These are phyloP conservation scores for Sinopyrophorus schimmeli DNA, from an alignment of 2,888 invertebrate genomes.

Conservation along the genomic window DNA sequence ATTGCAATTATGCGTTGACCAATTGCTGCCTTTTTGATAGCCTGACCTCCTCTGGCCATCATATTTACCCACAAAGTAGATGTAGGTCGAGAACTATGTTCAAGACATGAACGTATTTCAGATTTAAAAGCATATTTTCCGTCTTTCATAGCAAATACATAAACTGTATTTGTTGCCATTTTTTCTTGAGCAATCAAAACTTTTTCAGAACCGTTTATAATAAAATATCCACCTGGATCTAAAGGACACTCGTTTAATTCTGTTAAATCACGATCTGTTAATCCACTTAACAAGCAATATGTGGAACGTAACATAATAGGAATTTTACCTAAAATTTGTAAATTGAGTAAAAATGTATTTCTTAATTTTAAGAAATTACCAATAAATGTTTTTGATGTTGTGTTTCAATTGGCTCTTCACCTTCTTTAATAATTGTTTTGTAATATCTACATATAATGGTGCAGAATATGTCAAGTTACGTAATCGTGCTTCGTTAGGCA, in stretches of 20 bases:
- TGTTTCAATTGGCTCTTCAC: conserved; percentile 84
- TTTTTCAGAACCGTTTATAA: conserved; percentile 96
- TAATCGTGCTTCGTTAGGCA: conserved; percentile 98
- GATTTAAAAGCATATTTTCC: conserved; percentile 99
- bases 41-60: conserved; percentile 99
- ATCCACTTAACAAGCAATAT: conserved; percentile 90
- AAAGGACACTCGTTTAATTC: conserved; percentile 99
- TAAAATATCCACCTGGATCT: conserved; percentile 99
- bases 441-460: conserved; percentile 98
- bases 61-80: conserved; percentile 99
- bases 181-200: conserved; percentile 98
- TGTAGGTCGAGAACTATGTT: conserved; percentile 92
- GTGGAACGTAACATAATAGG: conserved; percentile 99
- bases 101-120: conserved; percentile 93
- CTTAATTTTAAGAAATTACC: conserved; percentile 57
- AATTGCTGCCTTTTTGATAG: conserved; percentile 97
- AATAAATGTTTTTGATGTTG: conserved; percentile 75
- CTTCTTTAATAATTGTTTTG: conserved; percentile 90
- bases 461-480: conserved; percentile 98
- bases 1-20: conserved; percentile 98
- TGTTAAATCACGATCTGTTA: conserved; percentile 98
- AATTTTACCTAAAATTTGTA: conserved; percentile 74
- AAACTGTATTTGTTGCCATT: conserved; percentile 99
- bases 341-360: no score
- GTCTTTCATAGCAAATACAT: conserved; percentile 99